Evolutionary conservation across 2,888 invertebrate genomes (phyloP).

Genomic region (Chesias legatella): DNA sequence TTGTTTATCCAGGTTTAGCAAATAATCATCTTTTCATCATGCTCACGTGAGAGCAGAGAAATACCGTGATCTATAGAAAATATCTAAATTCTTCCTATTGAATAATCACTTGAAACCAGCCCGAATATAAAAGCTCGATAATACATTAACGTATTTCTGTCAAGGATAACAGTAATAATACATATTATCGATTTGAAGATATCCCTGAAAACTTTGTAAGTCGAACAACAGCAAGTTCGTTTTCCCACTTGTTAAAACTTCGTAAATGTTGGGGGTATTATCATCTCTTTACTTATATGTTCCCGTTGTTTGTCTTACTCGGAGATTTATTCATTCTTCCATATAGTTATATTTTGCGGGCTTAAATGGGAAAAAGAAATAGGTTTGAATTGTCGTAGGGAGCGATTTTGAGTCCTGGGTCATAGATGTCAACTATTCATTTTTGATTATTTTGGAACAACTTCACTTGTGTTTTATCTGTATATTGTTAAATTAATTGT

Average conservation of each 20-base stretch:
- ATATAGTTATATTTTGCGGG: conserved; percentile 26
- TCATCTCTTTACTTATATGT: conserved; percentile 34
- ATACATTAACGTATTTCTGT: too few relatives aligned
- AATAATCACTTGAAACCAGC: too few relatives aligned
- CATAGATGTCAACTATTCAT: conserved; percentile 12
- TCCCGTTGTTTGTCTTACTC: conserved; percentile 30
- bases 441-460: background rate
- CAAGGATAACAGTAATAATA: conserved; percentile 15
- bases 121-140: too few relatives aligned
- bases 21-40: too few relatives aligned
- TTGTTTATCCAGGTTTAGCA: too few relatives aligned
- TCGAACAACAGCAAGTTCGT: conserved; percentile 31
- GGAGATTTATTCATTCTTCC: conserved; percentile 30
- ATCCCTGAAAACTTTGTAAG: conserved; percentile 32
- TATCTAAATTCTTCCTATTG: too few relatives aligned
- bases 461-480: too few relatives aligned
- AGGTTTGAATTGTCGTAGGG: conserved; percentile 21
- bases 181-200: conserved; percentile 27
- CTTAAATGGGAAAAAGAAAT: conserved; percentile 23
- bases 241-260: conserved; percentile 34
- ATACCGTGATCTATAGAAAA: too few relatives aligned
- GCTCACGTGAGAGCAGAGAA: too few relatives aligned
- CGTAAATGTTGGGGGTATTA: conserved; percentile 32
- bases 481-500: too few relatives aligned
- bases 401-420: conserved; percentile 13